Percentiles rank a stretch among this genome's conserved stretches.
These are phyloP conservation scores for Gnathonemus longibarbis DNA, from an alignment of 2,113 vertebrate species.

Conservation along the genomic window DNA sequence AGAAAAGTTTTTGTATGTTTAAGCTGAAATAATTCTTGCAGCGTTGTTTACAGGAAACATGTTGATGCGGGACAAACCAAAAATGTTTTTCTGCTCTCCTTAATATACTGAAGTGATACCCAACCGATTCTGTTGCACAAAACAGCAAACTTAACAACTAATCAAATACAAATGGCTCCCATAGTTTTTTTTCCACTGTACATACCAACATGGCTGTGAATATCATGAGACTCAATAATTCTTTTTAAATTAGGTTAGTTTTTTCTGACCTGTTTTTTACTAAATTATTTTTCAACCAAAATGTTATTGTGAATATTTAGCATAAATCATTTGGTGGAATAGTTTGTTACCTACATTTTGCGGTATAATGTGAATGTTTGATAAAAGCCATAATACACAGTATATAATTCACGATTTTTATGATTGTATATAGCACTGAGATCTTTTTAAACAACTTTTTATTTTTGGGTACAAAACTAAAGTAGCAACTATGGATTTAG, in stretches of 20 bases:
- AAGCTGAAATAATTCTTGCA: background rate
- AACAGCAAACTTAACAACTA: background rate
- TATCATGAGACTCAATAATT: background rate
- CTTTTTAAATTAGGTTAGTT: background rate
- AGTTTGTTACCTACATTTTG: background rate
- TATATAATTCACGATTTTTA: background rate
- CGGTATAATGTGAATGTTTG: background rate
- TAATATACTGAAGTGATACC: background rate
- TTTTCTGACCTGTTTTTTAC: background rate
- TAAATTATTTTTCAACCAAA: background rate
- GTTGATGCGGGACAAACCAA: background rate
- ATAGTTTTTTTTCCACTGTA: background rate
- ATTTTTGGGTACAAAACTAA: background rate
- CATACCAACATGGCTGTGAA: background rate
- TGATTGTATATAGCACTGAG: background rate
- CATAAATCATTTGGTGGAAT: background rate
- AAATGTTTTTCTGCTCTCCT: background rate
- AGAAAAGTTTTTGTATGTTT: background rate
- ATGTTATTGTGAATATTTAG: background rate
- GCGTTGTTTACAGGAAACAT: background rate
- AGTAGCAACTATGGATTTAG: background rate
- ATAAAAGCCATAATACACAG: background rate
- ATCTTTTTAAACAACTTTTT: background rate
- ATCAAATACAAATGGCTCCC: background rate
- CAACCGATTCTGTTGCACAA: background rate